Base-by-base conservation (phyloP, 1,140 invertebrate species). In the Heliconius himera region DNA sequence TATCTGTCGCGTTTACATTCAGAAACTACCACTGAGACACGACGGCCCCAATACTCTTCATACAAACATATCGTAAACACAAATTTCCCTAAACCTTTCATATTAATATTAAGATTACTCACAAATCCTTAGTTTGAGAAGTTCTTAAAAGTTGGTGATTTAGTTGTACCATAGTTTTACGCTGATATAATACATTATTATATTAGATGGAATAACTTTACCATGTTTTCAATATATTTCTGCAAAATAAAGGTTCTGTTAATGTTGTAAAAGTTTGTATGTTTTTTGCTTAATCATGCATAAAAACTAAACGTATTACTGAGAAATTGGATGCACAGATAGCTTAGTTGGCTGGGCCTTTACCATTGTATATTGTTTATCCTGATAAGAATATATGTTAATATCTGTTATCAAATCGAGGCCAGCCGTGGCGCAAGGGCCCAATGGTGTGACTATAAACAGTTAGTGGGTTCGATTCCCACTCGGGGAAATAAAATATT, bases 101-200 rank as follows among this genome's bases (percentile, higher is more conserved):
- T 66, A 66, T 26, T 16, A 66, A 66, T 66, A 26, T 29, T 66
- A 66, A 66, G 56, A 66, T 66, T 66, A 66, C 56, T 29, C 11
- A 66, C 56, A 66, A 66, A 66, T 66, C 56, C 56, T 26, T 66
- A 13, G 22, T n/a, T 26, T 2, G 8, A 22, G 56, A 66, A 66
- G n/a, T 66, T 66, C 22, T 66, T 66, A 66, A 11, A 66, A 66
- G 22, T 66, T 66, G 22, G 56, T 26, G n/a, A 66, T 66, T 26
- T 22, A 66, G 22, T 66, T 66, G 22, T 26, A 66, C 56, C 11
- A 26, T 9, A 66, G 56, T 66, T 66, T 66, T 66, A 66, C 56
- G 56, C 9, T 8, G 22, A 66, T 26, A 26, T 66, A 26, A 66
- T 66, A 66, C 4, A 29, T 56, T 56, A 8, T 56, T 56, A 8